A percentile compares a stretch with the other conserved stretches of the same genome.
These are phyloP conservation scores for Alviniconcha strummeri DNA, from an alignment of 2,888 invertebrate species.

Conservation along the genomic window DNA sequence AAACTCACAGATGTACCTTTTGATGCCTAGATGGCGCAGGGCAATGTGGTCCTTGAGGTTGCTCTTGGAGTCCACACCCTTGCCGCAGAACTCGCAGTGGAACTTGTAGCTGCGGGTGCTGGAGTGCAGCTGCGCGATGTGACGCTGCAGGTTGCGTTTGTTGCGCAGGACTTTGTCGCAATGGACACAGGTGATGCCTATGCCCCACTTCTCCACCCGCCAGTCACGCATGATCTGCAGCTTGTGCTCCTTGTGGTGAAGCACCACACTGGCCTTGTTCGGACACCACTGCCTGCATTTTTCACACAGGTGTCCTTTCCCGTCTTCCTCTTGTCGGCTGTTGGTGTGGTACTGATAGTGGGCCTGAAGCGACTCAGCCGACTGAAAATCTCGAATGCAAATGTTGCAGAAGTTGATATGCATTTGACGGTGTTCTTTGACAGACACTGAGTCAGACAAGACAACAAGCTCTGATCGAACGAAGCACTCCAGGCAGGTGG, in stretches of 20 bases:
- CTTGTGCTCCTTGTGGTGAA: constrained; percentile 18
- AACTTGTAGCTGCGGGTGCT: constrained; percentile 19
- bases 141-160: constrained; percentile 24
- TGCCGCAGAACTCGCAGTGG: constrained; percentile 27
- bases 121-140: constrained; percentile 15
- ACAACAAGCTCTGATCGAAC: constrained; percentile 16
- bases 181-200: neutral
- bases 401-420: constrained; percentile 3
- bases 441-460: neutral
- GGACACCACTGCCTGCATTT: constrained; percentile 26
- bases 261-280: neutral
- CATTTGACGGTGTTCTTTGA: neutral
- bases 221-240: constrained; percentile 2
- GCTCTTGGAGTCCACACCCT: constrained; percentile 21
- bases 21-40: constrained; percentile 10
- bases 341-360: neutral
- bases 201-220: neutral
- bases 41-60: constrained; percentile 29
- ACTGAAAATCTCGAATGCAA: constrained; percentile 4
- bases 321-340: neutral
- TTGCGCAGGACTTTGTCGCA: constrained; percentile 25
- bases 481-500: constrained; percentile 14
- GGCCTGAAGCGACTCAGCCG: neutral
- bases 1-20: constrained; percentile 22
- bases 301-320: constrained; percentile 14